A percentile compares a stretch with the other conserved stretches of the same genome.
These are phyloP conservation scores for Aphis gossypii DNA, from an alignment of 1,140 invertebrate genomes.

Conservation along the genomic window DNA sequence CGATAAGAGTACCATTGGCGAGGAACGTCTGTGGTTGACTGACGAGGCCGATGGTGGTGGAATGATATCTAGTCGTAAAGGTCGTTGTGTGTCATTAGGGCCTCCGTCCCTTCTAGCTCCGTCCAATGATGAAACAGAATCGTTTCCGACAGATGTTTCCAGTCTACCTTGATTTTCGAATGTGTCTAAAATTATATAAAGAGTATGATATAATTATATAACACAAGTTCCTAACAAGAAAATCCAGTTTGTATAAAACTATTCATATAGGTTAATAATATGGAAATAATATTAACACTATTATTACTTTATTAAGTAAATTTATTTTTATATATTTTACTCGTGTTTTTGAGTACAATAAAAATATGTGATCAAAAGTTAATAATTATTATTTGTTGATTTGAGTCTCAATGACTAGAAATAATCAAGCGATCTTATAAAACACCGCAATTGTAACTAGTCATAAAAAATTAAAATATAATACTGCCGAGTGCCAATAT, in stretches of 20 bases:
- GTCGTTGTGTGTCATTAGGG: slow-evolving; percentile 64
- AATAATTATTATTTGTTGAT: not conserved
- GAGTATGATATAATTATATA: not conserved
- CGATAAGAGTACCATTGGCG: slow-evolving; percentile 69
- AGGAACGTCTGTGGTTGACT: slow-evolving; percentile 65
- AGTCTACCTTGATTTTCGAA: slow-evolving; percentile 63
- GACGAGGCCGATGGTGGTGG: slow-evolving; percentile 69
- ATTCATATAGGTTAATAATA: not conserved
- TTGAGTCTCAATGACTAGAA: not conserved
- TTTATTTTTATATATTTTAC: not conserved
- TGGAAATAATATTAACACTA: not conserved
- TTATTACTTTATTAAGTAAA: not conserved
- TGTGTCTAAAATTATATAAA: slow-evolving; percentile 61
- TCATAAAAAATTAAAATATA: not conserved
- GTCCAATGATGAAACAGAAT: slow-evolving; percentile 62
- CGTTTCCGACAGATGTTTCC: slow-evolving; percentile 63
- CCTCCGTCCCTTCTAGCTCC: slow-evolving; percentile 59
- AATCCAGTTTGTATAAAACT: not conserved
- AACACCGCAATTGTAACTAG: not conserved
- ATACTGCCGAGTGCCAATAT: not conserved
- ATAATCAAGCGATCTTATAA: not conserved
- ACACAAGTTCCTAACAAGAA: not conserved
- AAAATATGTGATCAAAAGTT: not conserved
- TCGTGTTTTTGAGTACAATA: not conserved
- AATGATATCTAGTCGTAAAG: slow-evolving; percentile 71